A percentile compares a stretch with the other conserved stretches of the same genome.
Conservation (phyloP, 2,888 invertebrate species). For the Drosophila longiperda region DNA sequence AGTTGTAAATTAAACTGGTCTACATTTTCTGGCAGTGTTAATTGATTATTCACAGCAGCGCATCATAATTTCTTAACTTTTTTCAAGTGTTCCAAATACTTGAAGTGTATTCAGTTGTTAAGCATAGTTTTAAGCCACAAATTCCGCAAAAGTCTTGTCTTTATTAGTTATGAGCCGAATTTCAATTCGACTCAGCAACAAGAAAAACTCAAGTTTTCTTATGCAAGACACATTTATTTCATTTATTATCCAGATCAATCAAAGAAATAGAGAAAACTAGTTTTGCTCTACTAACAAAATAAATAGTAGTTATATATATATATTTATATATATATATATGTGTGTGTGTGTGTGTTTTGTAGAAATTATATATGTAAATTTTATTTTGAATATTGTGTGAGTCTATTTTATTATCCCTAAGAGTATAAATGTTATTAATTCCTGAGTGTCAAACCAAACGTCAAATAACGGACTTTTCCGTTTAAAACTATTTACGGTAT, state of each 20-base stretch:
- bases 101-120: not conserved
- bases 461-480: not conserved
- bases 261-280: not conserved
- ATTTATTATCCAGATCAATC: not conserved
- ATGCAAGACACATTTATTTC: not conserved
- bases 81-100: not conserved
- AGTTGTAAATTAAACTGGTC: not conserved
- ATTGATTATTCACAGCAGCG: too few relatives aligned
- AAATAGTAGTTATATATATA: not conserved
- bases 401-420: not conserved
- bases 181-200: not conserved
- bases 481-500: not conserved
- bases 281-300: not conserved
- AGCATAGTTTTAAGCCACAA: not conserved
- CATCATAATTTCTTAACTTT: too few relatives aligned
- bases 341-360: too few relatives aligned
- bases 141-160: not conserved
- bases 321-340: not conserved
- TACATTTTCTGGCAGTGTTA: not conserved
- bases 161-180: not conserved
- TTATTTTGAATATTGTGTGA: not conserved
- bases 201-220: not conserved
- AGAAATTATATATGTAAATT: too few relatives aligned
- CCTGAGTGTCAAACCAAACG: not conserved
- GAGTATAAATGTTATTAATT: not conserved